Conservation (phyloP, 2,797 vertebrate species). For the Leucoraja ocellata region DNA sequence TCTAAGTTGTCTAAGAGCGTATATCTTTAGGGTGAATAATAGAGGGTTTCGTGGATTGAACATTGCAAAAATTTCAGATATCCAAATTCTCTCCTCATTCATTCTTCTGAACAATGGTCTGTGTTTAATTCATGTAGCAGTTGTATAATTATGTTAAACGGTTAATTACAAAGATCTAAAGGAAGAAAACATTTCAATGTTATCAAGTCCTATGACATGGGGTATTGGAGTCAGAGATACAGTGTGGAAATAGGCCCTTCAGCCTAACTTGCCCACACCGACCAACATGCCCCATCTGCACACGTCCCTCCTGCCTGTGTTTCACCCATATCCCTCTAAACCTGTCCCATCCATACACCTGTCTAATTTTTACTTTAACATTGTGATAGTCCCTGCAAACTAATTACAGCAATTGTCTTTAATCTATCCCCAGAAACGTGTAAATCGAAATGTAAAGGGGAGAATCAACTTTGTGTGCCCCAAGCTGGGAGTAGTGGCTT, state of each 20-base stretch:
- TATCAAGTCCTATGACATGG: not conserved
- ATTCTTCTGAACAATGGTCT: not conserved
- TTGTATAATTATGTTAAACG: too few species aligned
- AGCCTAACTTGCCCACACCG: too few species aligned
- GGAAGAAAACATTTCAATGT: not conserved
- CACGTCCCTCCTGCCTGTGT: too few species aligned
- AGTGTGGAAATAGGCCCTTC: too few species aligned
- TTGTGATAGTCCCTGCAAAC: not conserved
- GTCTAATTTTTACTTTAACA: too few species aligned
- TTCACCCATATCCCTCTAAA: too few species aligned
- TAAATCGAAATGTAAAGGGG: rapidly evolving
- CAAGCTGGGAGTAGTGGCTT: rapidly evolving
- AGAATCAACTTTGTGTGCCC: not conserved
- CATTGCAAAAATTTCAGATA: not conserved
- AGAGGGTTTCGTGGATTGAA: not conserved
- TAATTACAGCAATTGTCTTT: not conserved
- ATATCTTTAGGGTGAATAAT: not conserved
- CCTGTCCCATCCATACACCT: too few species aligned
- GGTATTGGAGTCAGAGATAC: too few species aligned
- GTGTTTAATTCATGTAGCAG: not conserved
- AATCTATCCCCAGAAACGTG: not conserved
- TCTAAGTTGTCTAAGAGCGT: too few species aligned
- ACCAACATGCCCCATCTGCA: too few species aligned
- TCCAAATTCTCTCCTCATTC: not conserved
- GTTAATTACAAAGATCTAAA: too few species aligned